Evolutionary conservation across 2,113 vertebrate genomes (phyloP).

Genomic region (Tretioscincus oriximinensis): DNA sequence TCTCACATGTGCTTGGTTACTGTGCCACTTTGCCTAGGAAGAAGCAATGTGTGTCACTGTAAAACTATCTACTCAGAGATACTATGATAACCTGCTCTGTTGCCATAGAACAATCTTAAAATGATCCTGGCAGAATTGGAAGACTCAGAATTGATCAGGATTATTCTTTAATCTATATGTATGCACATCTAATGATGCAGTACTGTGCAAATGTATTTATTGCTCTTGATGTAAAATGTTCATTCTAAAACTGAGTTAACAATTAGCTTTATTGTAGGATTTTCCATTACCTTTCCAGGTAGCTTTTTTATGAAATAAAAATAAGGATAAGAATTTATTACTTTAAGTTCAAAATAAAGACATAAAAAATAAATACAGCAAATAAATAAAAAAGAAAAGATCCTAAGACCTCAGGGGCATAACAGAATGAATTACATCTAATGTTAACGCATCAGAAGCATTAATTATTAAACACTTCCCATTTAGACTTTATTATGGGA

Average conservation of each 20-base stretch:
- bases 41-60: background rate
- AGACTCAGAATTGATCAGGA: background rate
- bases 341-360: too few species aligned
- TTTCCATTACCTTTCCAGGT: background rate
- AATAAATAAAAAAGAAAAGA: too few species aligned
- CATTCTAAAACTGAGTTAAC: background rate
- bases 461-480: too few species aligned
- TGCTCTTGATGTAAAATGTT: background rate
- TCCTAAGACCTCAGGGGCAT: too few species aligned
- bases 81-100: accelerated
- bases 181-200: background rate
- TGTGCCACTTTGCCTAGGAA: constrained; percentile 26
- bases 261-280: background rate
- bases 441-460: too few species aligned
- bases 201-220: background rate
- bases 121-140: background rate
- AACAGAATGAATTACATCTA: too few species aligned
- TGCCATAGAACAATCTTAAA: background rate
- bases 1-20: constrained; percentile 31
- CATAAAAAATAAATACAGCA: too few species aligned
- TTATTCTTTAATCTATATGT: background rate
- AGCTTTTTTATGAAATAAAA: background rate
- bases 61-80: background rate
- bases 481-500: too few species aligned
- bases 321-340: too few species aligned